These are phyloP conservation scores for Acrobasis repandana DNA, from an alignment of 2,888 invertebrate genomes.

Conservation along the genomic window DNA sequence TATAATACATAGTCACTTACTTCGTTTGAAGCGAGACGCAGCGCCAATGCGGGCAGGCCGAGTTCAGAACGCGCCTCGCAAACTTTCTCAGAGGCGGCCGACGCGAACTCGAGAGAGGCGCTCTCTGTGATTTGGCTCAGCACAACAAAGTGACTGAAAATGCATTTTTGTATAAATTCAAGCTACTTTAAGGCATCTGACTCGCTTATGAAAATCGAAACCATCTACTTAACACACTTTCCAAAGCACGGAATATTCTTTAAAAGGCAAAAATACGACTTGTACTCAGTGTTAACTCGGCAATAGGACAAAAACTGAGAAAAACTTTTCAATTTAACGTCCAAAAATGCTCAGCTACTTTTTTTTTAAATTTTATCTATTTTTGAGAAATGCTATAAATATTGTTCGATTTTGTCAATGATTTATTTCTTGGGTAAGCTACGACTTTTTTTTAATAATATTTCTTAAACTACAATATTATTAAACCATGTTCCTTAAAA, in stretches of 20 bases:
- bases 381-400: no score
- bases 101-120: conserved; percentile 41
- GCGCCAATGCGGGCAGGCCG: conserved; percentile 31
- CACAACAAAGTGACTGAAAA: conserved; percentile 48
- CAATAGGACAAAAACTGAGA: no score
- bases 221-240: no score
- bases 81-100: conserved; percentile 44
- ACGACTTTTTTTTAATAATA: no score
- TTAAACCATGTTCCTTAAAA: neutral
- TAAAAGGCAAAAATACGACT: neutral
- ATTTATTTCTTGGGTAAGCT: no score
- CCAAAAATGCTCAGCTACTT: no score
- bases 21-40: neutral
- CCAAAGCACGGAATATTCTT: neutral
- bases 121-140: conserved; percentile 38
- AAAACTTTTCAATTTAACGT: no score
- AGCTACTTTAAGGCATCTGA: no score
- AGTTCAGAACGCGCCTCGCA: conserved; percentile 44
- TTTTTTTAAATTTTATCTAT: no score
- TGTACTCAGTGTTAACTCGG: no score
- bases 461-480: neutral
- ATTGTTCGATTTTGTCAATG: no score
- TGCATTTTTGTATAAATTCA: neutral
- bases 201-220: neutral
- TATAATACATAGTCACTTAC: no score